A percentile compares a stretch with the other conserved stretches of the same genome.
Conservation (phyloP, 2,113 vertebrate genomes). For the Regulus satrapa region DNA sequence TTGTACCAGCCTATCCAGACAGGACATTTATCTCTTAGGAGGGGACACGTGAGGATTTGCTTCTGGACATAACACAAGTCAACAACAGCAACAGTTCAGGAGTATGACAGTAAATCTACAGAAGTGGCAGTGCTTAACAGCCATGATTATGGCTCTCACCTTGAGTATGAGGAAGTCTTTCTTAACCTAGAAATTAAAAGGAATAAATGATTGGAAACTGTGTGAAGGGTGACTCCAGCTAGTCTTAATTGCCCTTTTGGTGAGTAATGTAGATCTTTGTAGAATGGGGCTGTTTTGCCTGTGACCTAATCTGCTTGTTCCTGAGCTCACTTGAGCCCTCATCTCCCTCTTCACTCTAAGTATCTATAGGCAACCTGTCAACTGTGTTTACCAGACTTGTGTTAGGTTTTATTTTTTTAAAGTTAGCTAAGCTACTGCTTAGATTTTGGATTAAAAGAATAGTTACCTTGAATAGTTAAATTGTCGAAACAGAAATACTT, state of each 20-base stretch:
- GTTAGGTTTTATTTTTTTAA: neutral
- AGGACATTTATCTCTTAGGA: neutral
- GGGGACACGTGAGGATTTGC: accelerated
- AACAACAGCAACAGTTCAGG: neutral
- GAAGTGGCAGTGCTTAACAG: neutral
- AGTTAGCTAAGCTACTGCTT: neutral
- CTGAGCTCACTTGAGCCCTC: neutral
- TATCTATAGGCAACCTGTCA: neutral
- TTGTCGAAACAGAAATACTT: neutral
- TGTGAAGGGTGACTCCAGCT: neutral
- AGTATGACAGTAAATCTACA: neutral
- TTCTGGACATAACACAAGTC: neutral
- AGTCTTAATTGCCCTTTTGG: neutral
- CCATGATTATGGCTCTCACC: neutral
- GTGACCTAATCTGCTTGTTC: neutral
- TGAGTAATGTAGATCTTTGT: neutral
- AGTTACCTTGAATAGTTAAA: neutral
- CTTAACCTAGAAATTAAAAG: neutral
- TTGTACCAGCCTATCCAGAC: neutral
- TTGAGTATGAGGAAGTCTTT: neutral
- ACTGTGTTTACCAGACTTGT: neutral
- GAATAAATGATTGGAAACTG: neutral
- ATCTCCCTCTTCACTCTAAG: neutral
- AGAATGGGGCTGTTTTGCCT: neutral
- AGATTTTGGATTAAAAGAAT: neutral